Conservation (phyloP, 2,113 vertebrate species). For the Anolis sagrei region DNA sequence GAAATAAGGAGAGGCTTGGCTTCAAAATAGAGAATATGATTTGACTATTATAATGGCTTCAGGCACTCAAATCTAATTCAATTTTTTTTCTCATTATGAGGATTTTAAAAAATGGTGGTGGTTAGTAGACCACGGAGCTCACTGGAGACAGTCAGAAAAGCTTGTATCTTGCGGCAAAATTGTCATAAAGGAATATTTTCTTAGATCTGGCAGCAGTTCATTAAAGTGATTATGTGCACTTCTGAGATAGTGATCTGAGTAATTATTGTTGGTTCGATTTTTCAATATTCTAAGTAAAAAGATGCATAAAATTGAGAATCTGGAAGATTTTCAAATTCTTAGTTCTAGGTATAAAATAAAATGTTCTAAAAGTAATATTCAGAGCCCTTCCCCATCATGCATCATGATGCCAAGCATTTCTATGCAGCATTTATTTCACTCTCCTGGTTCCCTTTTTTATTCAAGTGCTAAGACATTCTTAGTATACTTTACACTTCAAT, state of each 20-base stretch:
- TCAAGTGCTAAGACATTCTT: not conserved
- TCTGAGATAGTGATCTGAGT: constrained; percentile 40
- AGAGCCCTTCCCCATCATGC: not conserved
- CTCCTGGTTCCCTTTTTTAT: not conserved
- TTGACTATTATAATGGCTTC: constrained; percentile 68
- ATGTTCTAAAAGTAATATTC: constrained; percentile 1
- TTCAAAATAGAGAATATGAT: constrained; percentile 74
- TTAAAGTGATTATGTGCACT: constrained; percentile 62
- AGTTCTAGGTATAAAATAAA: not conserved
- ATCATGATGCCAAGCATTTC: not conserved
- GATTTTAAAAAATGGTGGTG: constrained; percentile 50
- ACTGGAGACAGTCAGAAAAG: constrained; percentile 55
- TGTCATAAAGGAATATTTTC: constrained; percentile 66
- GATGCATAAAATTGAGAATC: constrained; percentile 18
- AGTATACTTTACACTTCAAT: not conserved
- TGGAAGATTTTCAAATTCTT: constrained; percentile 27
- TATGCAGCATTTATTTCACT: constrained; percentile 8
- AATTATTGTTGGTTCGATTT: constrained; percentile 48
- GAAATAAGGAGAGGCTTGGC: constrained; percentile 71
- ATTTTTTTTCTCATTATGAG: constrained; percentile 69
- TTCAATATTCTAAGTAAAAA: constrained; percentile 45
- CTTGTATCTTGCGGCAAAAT: constrained; percentile 66
- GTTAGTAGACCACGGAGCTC: constrained; percentile 54
- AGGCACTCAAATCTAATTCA: constrained; percentile 67
- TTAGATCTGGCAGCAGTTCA: constrained; percentile 63